Evolutionary conservation across 2,113 vertebrate genomes (phyloP).

Genomic region (Dunckerocampus dactyliophorus): DNA sequence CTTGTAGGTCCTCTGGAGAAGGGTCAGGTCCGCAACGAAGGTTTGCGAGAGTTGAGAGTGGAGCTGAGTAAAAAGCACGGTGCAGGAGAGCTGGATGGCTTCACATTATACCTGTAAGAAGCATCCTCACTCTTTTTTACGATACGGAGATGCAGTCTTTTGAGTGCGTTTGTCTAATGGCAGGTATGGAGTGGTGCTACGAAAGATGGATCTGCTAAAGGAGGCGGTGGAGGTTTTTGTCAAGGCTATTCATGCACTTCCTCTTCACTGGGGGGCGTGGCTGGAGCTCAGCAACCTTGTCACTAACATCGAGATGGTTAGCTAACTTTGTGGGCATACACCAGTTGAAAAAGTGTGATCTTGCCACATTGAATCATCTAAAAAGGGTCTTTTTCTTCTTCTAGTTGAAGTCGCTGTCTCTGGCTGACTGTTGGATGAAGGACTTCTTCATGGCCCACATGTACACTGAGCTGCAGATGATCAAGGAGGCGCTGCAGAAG

Average conservation of each 20-base stretch:
- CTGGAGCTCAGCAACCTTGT: conserved; percentile 96
- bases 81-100: conserved; percentile 90
- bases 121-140: neutral
- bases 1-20: conserved; percentile 89
- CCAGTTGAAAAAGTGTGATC: neutral
- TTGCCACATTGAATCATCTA: neutral
- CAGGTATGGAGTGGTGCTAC: conserved; percentile 94
- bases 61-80: conserved; percentile 96
- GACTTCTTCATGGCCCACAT: conserved; percentile 99
- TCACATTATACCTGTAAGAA: conserved; percentile 91
- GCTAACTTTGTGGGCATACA: conserved; percentile 3
- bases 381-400: conserved; percentile 20
- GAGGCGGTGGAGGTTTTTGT: conserved; percentile 96
- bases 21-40: conserved; percentile 96
- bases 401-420: conserved; percentile 92
- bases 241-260: conserved; percentile 87
- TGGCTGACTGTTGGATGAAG: conserved; percentile 96
- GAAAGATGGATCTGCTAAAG: conserved; percentile 92
- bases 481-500: conserved; percentile 95
- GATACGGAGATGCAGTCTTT: neutral
- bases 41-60: conserved; percentile 87
- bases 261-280: conserved; percentile 97
- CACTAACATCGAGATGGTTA: conserved; percentile 98
- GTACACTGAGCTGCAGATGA: conserved; percentile 97
- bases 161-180: neutral